These are phyloP conservation scores for Eueides isabella DNA, from an alignment of 1,140 invertebrate genomes.

Conservation along the genomic window DNA sequence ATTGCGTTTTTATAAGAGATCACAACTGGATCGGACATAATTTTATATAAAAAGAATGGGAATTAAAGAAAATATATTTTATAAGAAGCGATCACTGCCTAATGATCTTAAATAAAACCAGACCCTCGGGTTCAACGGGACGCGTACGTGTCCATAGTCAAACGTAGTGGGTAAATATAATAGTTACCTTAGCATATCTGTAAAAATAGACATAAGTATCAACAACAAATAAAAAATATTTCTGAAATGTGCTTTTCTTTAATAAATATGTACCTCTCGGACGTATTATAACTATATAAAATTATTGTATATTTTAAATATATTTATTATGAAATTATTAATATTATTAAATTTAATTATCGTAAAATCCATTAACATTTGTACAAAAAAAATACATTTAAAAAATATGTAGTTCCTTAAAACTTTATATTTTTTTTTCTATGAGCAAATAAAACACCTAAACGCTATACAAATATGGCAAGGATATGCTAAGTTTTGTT, in stretches of 20 bases:
- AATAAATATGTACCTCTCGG: background rate
- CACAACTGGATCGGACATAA: conserved; percentile 19
- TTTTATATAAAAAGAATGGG: conserved; percentile 41
- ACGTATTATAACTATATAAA: background rate
- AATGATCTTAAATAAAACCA: conserved; percentile 57
- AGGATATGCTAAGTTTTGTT: background rate
- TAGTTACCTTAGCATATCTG: conserved; percentile 75
- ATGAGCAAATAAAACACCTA: background rate
- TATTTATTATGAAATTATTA: no score
- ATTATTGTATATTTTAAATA: no score
- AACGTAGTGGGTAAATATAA: conserved; percentile 70
- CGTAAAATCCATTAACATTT: no score
- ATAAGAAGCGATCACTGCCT: conserved; percentile 65
- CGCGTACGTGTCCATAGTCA: conserved; percentile 71
- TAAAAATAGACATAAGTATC: conserved; percentile 65
- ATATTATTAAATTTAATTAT: no score
- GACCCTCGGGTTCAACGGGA: conserved; percentile 54
- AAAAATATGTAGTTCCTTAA: no score
- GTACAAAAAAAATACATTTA: no score
- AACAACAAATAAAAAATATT: conserved; percentile 44
- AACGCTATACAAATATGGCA: background rate
- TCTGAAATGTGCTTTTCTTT: background rate
- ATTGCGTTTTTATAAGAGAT: conserved; percentile 14
- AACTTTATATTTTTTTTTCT: no score
- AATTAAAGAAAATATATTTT: conserved; percentile 48